Evolutionary conservation across 1,140 invertebrate species (phyloP).

Genomic region (Heliconius melpomene): DNA sequence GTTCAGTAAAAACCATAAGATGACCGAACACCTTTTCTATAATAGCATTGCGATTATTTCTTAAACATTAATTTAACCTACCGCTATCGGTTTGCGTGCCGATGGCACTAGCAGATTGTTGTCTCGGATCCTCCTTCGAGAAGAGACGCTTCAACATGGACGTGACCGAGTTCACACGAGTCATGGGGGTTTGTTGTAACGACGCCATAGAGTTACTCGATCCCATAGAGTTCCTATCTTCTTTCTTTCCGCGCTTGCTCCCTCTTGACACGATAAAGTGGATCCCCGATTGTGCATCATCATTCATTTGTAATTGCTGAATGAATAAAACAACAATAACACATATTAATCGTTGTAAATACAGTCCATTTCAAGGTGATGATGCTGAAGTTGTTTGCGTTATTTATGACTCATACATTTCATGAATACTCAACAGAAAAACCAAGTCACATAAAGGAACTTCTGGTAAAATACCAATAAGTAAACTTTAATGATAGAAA

Average conservation of each 20-base stretch:
- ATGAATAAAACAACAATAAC: constrained; percentile 22
- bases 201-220: constrained; percentile 79
- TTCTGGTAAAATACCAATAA: neutral
- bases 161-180: constrained; percentile 87
- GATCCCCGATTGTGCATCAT: constrained; percentile 86
- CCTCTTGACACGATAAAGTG: constrained; percentile 85
- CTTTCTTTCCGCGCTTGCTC: constrained; percentile 71
- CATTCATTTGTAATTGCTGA: constrained; percentile 81
- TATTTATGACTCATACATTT: constrained; percentile 27
- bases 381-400: constrained; percentile 31
- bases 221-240: constrained; percentile 75
- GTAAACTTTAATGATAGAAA: neutral
- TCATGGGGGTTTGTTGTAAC: constrained; percentile 83
- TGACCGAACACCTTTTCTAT: neutral
- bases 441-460: neutral
- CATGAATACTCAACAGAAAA: constrained; percentile 17
- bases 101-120: constrained; percentile 36
- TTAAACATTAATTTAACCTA: constrained; percentile 34
- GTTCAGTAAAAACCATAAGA: neutral
- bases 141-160: constrained; percentile 89
- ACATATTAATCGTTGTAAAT: constrained; percentile 28
- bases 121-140: constrained; percentile 84
- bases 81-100: constrained; percentile 66
- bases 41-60: neutral
- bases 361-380: constrained; percentile 29